Evolutionary conservation across 1,140 invertebrate species (phyloP), one percentile per base, ranked within the genome.

Genomic region (Lepidurus packardi): DNA sequence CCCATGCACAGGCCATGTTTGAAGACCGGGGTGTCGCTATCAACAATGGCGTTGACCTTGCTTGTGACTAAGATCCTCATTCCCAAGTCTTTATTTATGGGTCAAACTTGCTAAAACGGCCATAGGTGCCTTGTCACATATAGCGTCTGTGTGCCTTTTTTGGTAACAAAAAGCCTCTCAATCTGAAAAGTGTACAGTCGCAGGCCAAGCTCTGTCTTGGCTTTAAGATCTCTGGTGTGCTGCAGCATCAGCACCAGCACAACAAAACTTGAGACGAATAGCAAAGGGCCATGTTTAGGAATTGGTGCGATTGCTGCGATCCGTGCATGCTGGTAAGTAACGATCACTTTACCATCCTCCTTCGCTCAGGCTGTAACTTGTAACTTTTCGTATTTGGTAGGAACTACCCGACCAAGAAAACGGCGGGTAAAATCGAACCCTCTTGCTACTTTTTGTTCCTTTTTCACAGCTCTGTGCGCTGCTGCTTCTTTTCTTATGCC

Each of bases 401-500:
- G 16, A 65, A 21, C 8, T 7, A 7, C 3, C 16, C 53, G 6
- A 21, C 53, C 53, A 21, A 7, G 53, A 65, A 47, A 10, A 47
- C 10, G 41, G 65, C 43, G 42, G 21, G 34, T 44, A 76, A 78
- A 41, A 74, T n/a, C 21, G 21, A 24, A 41, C 42, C 8, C 21
- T 79, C 47, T 47, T 73, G 45, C 21, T 24, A 73, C 73, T 13
- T n/a, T 41, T 53, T 73, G 47, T 16, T 73, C 75, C 74, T 44
- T 75, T 65, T 73, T 76, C 44, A 16, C 10, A 9, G 34, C 42
- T 75, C 24, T 41, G 8, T 7, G 74, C 21, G 34, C 34, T 75
- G 16, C 42, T 8, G 24, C 75, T 9, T 41, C 41, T 41, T n/a
- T 13, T 43, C 34, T 76, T 21, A 24, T 45, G 42, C 42, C 44